These are phyloP conservation scores for Tetrao urogallus DNA, from an alignment of 2,113 vertebrate genomes.

Conservation along the genomic window DNA sequence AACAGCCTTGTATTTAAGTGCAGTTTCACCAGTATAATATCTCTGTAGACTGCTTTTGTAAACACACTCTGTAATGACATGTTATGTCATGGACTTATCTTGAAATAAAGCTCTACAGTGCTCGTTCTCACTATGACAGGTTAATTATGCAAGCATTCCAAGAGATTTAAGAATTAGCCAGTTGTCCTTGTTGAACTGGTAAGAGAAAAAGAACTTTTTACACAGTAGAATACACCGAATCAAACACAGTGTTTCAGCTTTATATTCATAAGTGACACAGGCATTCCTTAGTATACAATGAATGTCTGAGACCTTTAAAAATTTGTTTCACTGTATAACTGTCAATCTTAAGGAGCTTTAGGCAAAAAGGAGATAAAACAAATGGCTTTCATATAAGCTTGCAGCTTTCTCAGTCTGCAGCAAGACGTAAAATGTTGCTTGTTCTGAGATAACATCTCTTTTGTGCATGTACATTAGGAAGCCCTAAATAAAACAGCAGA, in stretches of 20 bases:
- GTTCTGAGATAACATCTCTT: slow-evolving; percentile 1
- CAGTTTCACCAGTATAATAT: background rate
- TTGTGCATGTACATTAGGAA: background rate
- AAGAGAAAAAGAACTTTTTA: background rate
- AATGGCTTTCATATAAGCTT: slow-evolving; percentile 44
- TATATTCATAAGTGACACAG: background rate
- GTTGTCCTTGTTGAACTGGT: background rate
- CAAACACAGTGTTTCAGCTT: slow-evolving; percentile 30
- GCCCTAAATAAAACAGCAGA: slow-evolving; percentile 32
- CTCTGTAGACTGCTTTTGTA: background rate
- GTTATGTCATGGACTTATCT: background rate
- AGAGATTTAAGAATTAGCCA: slow-evolving; percentile 13
- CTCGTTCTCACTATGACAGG: background rate
- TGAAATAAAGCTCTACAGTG: background rate
- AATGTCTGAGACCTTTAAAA: background rate
- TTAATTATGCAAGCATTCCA: slow-evolving; percentile 54
- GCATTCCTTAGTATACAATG: background rate
- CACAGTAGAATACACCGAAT: slow-evolving; percentile 17
- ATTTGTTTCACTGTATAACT: slow-evolving; percentile 30
- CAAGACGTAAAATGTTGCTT: background rate
- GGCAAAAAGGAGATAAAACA: slow-evolving; percentile 40
- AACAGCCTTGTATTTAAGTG: background rate
- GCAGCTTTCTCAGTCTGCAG: background rate
- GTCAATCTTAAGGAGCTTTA: slow-evolving; percentile 30
- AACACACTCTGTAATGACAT: background rate